Evolutionary conservation across 2,888 invertebrate species (phyloP), one percentile per base, ranked within the genome.

Genomic region (Drosophila aldrichi): DNA sequence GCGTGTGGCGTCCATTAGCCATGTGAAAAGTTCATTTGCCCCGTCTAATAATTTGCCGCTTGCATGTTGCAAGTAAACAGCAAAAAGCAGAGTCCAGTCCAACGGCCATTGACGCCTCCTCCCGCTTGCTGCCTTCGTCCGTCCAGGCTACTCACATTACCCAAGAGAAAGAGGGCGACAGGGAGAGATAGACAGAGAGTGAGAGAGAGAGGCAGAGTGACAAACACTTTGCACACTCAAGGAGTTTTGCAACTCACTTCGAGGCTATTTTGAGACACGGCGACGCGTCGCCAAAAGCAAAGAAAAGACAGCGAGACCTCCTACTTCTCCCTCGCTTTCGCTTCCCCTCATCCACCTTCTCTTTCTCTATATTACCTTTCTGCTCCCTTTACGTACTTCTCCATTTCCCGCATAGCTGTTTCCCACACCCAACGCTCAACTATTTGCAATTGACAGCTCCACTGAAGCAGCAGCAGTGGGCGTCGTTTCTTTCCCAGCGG

Each of bases 1-100:
- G 78, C 67, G 67, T 79, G 71, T 61, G 65, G 58, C 71, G 75
- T 64, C 77, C 81, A 85, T 86, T 88, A 82, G 86, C 86, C 82
- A 84, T 85, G 82, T 86, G 79, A 83, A 87, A 82, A 89, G 89
- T 90, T 89, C 87, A 89, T 90, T 89, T 90, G 89, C 89, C 89
- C 69, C 81, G 83, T 73, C 88, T 85, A 87, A 87, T 87, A 85
- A 85, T 88, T 85, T 85, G 79, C 79, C 79, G 83, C 79, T 90
- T 81, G 87, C 87, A 81, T 88, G 90, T 81, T 75, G 72, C 81
- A 80, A 79, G 56, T 32, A 55, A 57, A 44, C 44, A 81, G 64
- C 64, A 55, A 51, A 49, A 49, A 58, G 44, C 20, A 12, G 62
- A 29, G 62, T 57, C 65, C 65, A 60, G 60, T 63, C 49, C 70